Base-by-base conservation (phyloP, 2,888 invertebrate species). In the Dasypogon diadema region DNA sequence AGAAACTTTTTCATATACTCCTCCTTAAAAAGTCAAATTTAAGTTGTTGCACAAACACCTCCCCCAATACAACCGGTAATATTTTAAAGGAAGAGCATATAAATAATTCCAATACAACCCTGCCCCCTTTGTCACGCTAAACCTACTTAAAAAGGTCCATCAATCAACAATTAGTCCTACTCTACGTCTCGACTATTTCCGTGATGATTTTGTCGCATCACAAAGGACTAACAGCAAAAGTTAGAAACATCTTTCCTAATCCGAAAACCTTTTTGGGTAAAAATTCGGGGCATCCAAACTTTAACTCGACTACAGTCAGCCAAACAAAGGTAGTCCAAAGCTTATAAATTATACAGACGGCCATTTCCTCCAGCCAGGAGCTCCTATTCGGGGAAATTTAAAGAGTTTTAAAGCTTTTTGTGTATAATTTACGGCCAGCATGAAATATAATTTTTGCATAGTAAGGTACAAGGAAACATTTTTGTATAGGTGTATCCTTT, bases 401-500 rank as follows among this genome's bases (percentile, higher is more conserved):
- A 65, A 65, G 65, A 46, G 70, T 34, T 70, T 68, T 70, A 70
- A 70, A 70, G 51, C 54, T 34, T 21, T 48, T 42, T 70, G 70
- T 42, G 34, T 54, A 70, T 70, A 70, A 70, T 54, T 70, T 70
- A 54, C 70, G 54, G 51, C 12, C 22, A 54, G 34, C 70, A 54
- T 37, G 51, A 54, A 51, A 54, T 70, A 54, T 65, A 65, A 65
- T 65, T 65, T 60, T 65, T 65, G 65, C 65, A 48, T 46, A 48
- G 65, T 48, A 65, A 65, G 65, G 65, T 65, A 65, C 65, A 65
- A 65, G 65, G 65, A 65, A 65, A 48, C 65, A 65, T 65, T 65
- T 65, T 65, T 65, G 65, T 65, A 65, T 65, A 65, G 65, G 48
- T 65, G 65, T 65, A 65, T 65, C 65, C 65, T 65, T 65, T 65